A percentile compares a stretch with the other conserved stretches of the same genome.
Evolutionary conservation across 1,140 invertebrate genomes (phyloP).

Genomic region (Triops longicaudatus): DNA sequence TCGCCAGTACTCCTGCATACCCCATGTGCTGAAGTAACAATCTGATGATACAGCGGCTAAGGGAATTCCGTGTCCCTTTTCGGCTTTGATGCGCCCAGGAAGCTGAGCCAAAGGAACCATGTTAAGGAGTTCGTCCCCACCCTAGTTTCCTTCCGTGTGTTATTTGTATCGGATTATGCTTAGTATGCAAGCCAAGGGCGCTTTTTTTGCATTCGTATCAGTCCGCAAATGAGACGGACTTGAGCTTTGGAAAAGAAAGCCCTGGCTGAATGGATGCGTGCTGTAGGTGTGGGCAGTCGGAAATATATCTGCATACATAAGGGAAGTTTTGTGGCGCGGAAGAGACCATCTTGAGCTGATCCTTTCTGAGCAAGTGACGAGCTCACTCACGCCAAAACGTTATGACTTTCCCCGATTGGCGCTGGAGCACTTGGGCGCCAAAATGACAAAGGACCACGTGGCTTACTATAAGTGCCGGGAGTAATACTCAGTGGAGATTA

Average conservation of each 20-base stretch:
- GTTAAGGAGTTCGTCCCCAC: too few relatives aligned
- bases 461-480: background rate
- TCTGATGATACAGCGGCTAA: too few relatives aligned
- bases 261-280: too few relatives aligned
- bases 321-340: background rate
- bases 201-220: background rate
- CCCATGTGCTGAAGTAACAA: too few relatives aligned
- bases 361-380: background rate
- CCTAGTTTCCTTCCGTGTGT: too few relatives aligned
- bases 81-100: background rate
- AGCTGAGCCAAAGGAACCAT: too few relatives aligned
- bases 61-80: background rate
- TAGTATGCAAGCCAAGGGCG: background rate
- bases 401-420: background rate
- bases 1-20: too few relatives aligned
- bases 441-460: background rate
- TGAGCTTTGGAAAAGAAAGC: background rate
- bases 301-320: too few relatives aligned
- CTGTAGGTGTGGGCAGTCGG: too few relatives aligned
- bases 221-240: background rate
- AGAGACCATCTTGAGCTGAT: background rate
- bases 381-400: background rate
- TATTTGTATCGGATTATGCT: constrained; percentile 4
- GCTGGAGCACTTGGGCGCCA: background rate
- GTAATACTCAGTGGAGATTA: background rate